Conservation (phyloP, 2,797 vertebrate species). For the Anisognathus igniventris region DNA sequence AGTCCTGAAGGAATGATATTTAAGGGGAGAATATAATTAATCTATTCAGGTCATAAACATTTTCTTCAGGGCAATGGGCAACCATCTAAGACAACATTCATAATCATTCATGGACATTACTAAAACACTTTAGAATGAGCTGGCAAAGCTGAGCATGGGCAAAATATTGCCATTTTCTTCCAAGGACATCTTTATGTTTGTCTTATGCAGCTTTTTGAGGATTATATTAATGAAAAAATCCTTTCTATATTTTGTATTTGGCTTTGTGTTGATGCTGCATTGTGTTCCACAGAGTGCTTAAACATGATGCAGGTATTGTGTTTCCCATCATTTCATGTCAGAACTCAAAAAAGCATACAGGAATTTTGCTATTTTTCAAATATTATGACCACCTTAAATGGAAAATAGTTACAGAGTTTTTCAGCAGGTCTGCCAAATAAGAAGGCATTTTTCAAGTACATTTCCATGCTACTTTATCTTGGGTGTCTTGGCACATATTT, state of each 20-base stretch:
- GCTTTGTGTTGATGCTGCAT: not conserved
- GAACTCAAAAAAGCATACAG: not conserved
- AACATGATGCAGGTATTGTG: not conserved
- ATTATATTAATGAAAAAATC: constrained; percentile 19
- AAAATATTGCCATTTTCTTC: constrained; percentile 44
- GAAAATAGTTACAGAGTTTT: not conserved
- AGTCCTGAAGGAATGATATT: constrained; percentile 73
- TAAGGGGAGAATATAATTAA: constrained; percentile 73
- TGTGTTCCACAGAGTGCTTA: not conserved
- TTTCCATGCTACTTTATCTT: not conserved
- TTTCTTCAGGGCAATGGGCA: constrained; percentile 72
- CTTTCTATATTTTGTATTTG: constrained; percentile 17
- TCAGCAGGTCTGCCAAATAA: not conserved
- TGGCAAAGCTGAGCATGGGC: constrained; percentile 29
- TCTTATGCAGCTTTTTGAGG: constrained; percentile 12
- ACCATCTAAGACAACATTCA: constrained; percentile 63
- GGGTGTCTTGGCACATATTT: not conserved
- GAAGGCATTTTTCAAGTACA: not conserved
- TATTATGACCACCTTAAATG: not conserved
- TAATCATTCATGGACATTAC: constrained; percentile 61
- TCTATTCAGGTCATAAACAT: constrained; percentile 71
- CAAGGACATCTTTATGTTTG: constrained; percentile 34
- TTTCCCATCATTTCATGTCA: not conserved
- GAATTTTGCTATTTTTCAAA: constrained; percentile 11
- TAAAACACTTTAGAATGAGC: constrained; percentile 42